Conservation (phyloP, 2,797 vertebrate species). For the Gallirallus australis region DNA sequence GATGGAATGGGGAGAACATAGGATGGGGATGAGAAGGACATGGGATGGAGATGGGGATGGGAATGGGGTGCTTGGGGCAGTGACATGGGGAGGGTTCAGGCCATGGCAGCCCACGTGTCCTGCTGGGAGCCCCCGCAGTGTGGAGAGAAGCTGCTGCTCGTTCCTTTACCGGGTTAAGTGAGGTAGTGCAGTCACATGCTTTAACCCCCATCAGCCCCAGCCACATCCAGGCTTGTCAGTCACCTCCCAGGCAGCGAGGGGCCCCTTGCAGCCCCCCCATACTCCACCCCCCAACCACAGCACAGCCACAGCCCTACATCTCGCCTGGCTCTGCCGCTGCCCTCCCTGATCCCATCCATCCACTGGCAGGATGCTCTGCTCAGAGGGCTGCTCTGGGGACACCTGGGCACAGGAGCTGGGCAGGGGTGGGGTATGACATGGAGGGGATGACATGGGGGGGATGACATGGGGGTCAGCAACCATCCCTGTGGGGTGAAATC, state of each 20-base stretch:
- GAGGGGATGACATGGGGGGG: too few relatives aligned
- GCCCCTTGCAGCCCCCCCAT: background rate
- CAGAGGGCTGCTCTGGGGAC: background rate
- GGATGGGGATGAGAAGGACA: too few relatives aligned
- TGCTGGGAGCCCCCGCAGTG: background rate
- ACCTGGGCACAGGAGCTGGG: rapidly evolving
- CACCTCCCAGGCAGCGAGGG: background rate
- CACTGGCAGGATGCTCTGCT: background rate
- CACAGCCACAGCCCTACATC: background rate
- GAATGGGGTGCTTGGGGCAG: background rate
- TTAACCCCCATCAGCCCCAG: background rate
- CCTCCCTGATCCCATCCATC: rapidly evolving
- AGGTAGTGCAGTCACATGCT: background rate
- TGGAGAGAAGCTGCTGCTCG: rapidly evolving
- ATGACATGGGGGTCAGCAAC: too few relatives aligned
- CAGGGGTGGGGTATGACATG: background rate
- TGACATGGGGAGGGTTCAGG: background rate
- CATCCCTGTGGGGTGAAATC: too few relatives aligned
- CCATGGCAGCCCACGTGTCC: background rate
- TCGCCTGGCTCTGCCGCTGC: background rate
- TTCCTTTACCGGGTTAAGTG: background rate
- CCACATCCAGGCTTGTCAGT: background rate
- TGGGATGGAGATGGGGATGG: too few relatives aligned
- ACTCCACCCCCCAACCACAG: too few relatives aligned
- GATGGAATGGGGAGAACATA: too few relatives aligned